Percentiles rank a stretch among this genome's conserved stretches.
Evolutionary conservation across 92 coral and sea anemone genomes (phyloP).

Genomic region (Anthopleura xanthogrammica): DNA sequence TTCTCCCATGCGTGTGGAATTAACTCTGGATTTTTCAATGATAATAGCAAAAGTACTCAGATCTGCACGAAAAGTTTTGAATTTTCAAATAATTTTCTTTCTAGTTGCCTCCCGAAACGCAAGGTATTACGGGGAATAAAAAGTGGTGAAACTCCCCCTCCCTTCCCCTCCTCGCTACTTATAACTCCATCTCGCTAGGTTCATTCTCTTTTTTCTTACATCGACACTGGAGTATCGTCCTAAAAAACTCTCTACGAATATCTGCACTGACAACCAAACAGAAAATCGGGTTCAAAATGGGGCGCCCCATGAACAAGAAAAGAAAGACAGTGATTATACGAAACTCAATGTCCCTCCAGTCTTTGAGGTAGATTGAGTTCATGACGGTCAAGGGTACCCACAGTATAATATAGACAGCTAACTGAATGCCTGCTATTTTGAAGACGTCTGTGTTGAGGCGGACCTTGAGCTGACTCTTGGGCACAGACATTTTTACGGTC

Average conservation of each 20-base stretch:
- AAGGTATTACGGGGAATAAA: no score
- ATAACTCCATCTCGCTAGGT: neutral
- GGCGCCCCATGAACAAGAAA: slow-evolving; percentile 25
- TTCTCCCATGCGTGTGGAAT: no score
- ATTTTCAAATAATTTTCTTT: no score
- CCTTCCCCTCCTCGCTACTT: neutral
- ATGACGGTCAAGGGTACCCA: slow-evolving; percentile 45
- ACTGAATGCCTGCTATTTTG: slow-evolving; percentile 1
- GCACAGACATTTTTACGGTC: neutral
- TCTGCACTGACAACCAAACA: slow-evolving; percentile 23
- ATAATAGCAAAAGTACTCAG: no score
- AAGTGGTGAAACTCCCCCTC: neutral
- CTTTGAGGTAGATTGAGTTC: slow-evolving; percentile 21
- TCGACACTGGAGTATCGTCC: neutral
- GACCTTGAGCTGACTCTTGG: neutral
- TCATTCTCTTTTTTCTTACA: neutral
- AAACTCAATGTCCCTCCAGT: slow-evolving; percentile 15
- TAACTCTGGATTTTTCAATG: no score
- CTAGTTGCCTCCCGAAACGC: no score
- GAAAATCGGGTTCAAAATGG: slow-evolving; percentile 21
- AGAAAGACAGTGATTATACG: slow-evolving; percentile 8
- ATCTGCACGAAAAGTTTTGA: no score
- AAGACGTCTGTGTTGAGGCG: slow-evolving; percentile 33
- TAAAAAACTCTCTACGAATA: slow-evolving; percentile 16
- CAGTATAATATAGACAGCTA: slow-evolving; percentile 21